These are phyloP conservation scores for Drosophila mayri DNA, from an alignment of 1,140 invertebrate genomes.

Conservation along the genomic window DNA sequence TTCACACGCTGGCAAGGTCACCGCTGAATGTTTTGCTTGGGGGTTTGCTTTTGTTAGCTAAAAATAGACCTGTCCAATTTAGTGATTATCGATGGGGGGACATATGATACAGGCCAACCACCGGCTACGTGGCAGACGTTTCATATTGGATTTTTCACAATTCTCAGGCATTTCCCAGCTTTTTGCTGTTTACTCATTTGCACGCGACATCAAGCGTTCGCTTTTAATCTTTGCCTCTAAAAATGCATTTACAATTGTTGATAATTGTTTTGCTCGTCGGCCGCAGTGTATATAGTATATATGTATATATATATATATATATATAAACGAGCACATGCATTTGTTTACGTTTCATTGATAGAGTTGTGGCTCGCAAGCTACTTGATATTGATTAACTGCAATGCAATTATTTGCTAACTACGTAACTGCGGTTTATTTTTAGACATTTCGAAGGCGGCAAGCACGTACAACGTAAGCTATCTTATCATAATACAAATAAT, in stretches of 20 bases:
- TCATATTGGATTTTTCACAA: conserved; percentile 7
- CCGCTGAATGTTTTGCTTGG: conserved; percentile 34
- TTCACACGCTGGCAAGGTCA: conserved; percentile 40
- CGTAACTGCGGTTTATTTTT: conserved; percentile 29
- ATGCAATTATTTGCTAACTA: conserved; percentile 11
- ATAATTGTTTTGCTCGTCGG: conserved; percentile 32
- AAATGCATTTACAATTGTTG: conserved; percentile 22
- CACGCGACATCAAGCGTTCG: conserved; percentile 26
- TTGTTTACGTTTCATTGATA: conserved; percentile 47
- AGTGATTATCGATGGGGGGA: conserved; percentile 34
- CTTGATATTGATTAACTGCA: conserved; percentile 34
- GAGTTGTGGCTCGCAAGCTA: conserved; percentile 6
- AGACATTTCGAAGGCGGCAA: conserved; percentile 13
- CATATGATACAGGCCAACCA: conserved; percentile 11
- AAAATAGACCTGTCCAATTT: conserved; percentile 49
- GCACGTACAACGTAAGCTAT: conserved; percentile 13
- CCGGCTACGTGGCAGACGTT: conserved; percentile 6
- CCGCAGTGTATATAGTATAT: background rate
- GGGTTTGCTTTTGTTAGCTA: conserved; percentile 39
- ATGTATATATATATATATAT: background rate
- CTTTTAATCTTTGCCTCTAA: conserved; percentile 21
- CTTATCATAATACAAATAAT: conserved; percentile 9
- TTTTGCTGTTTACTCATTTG: conserved; percentile 25
- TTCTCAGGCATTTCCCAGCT: conserved; percentile 15
- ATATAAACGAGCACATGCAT: conserved; percentile 6